Conservation (phyloP, 2,888 invertebrate genomes). For the Drosophila cognata region DNA sequence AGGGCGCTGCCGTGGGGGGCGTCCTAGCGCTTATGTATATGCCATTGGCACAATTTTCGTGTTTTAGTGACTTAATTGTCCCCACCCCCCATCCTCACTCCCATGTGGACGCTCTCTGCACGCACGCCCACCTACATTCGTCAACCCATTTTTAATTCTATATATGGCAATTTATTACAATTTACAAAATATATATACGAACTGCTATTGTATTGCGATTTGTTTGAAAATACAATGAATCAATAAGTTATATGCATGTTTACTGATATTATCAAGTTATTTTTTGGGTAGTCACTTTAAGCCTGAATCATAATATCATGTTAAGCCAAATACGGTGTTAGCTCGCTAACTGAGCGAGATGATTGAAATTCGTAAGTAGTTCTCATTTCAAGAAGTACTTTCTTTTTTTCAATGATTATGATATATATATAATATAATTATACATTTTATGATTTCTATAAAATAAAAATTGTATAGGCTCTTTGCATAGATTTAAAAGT, state of each 20-base stretch:
- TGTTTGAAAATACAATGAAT: slow-evolving; percentile 55
- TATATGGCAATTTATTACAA: slow-evolving; percentile 66
- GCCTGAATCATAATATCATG: slow-evolving; percentile 7
- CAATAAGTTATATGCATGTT: slow-evolving; percentile 16
- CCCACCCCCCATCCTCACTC: slow-evolving; percentile 13
- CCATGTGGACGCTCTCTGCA: slow-evolving; percentile 9
- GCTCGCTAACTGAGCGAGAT: slow-evolving; percentile 1
- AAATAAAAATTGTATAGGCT: slow-evolving; percentile 4
- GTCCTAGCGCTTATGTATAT: slow-evolving; percentile 19
- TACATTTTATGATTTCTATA: slow-evolving; percentile 8
- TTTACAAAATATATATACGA: slow-evolving; percentile 57
- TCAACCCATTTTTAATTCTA: slow-evolving; percentile 50
- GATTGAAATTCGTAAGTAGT: neutral
- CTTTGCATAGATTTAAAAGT: slow-evolving; percentile 8
- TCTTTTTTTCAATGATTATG: neutral
- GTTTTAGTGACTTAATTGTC: slow-evolving; percentile 15
- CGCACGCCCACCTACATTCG: slow-evolving; percentile 45
- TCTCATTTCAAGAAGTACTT: neutral
- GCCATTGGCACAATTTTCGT: slow-evolving; percentile 8
- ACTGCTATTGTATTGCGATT: slow-evolving; percentile 66
- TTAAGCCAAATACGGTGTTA: slow-evolving; percentile 5
- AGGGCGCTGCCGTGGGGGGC: neutral
- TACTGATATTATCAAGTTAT: slow-evolving; percentile 1
- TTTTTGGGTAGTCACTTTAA: slow-evolving; percentile 9
- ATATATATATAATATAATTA: slow-evolving; percentile 1